These are phyloP conservation scores for Drosophila varians DNA, from an alignment of 1,140 invertebrate species.

Conservation along the genomic window DNA sequence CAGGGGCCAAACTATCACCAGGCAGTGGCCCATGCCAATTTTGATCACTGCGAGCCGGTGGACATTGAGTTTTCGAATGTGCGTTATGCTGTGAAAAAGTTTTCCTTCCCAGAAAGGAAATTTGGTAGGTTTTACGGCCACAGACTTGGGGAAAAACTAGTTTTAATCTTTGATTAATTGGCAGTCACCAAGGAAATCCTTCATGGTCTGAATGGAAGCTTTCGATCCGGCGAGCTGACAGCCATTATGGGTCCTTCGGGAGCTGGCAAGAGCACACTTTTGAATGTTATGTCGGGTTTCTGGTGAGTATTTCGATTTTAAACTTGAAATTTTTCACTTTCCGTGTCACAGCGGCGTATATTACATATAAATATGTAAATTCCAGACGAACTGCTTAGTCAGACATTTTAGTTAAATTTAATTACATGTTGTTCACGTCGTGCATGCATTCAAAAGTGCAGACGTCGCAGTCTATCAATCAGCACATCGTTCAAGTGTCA, in stretches of 20 bases:
- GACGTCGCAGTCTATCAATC: conserved; percentile 35
- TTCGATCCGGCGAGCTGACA: conserved; percentile 86
- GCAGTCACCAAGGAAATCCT: conserved; percentile 87
- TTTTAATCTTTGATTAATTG: not conserved
- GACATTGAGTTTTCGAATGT: conserved; percentile 89
- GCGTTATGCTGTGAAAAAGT: conserved; percentile 85
- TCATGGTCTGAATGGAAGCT: conserved; percentile 86
- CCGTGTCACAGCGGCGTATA: not conserved
- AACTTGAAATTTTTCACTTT: conserved; percentile 8
- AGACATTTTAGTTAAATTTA: conserved; percentile 20
- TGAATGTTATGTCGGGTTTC: conserved; percentile 88
- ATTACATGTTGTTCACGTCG: conserved; percentile 15
- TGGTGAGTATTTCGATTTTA: conserved; percentile 53
- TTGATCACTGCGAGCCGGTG: conserved; percentile 84
- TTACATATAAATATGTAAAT: conserved; percentile 15
- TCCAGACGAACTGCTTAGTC: conserved; percentile 6
- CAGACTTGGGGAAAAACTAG: not conserved
- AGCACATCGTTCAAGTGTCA: conserved; percentile 32
- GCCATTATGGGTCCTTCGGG: conserved; percentile 92
- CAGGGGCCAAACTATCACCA: conserved; percentile 39
- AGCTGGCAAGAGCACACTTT: conserved; percentile 89
- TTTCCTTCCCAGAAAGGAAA: conserved; percentile 74
- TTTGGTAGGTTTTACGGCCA: conserved; percentile 64
- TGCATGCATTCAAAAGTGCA: conserved; percentile 33
- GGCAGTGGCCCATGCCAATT: conserved; percentile 52